phyloP scores from a whole-genome alignment of 64 coral and sea anemone genomes.

The Acropora yongei region DNA sequence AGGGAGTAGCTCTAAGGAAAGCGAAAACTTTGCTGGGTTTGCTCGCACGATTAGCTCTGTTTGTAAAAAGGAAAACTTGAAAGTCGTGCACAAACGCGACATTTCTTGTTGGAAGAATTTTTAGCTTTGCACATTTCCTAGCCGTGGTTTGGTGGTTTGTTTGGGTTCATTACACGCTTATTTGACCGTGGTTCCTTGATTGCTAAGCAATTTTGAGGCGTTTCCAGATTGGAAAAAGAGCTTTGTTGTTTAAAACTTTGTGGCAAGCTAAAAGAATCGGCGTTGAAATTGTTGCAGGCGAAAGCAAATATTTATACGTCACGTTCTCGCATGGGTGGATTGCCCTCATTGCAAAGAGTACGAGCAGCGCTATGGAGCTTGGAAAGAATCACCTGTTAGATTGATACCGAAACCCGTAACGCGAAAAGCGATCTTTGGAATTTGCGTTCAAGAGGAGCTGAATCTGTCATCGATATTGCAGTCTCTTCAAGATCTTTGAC shows the following conservation, averaged over 20 bases:
- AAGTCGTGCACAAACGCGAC: not conserved
- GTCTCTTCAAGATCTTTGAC: not conserved
- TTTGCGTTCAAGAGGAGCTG: not conserved
- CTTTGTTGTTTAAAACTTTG: not conserved
- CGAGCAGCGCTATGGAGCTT: not conserved
- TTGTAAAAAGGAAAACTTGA: not conserved
- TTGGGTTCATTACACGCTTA: not conserved
- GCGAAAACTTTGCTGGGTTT: not conserved
- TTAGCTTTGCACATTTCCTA: not conserved
- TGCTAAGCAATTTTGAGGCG: conserved; percentile 33
- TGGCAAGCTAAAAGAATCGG: not conserved
- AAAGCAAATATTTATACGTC: not conserved
- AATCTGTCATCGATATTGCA: not conserved
- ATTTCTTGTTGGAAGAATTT: not conserved
- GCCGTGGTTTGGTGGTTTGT: not conserved
- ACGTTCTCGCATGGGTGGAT: not conserved
- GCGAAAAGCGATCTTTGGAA: not conserved
- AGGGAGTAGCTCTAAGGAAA: conserved; percentile 8
- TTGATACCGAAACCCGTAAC: not conserved
- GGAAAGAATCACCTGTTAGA: not conserved
- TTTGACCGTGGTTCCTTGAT: not conserved
- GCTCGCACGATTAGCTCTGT: not conserved
- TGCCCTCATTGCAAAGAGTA: not conserved
- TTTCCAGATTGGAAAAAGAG: not conserved
- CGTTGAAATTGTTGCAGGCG: not conserved